phyloP scores from a whole-genome alignment of 2,113 vertebrate genomes.

The Chlorodrepanis virens region DNA sequence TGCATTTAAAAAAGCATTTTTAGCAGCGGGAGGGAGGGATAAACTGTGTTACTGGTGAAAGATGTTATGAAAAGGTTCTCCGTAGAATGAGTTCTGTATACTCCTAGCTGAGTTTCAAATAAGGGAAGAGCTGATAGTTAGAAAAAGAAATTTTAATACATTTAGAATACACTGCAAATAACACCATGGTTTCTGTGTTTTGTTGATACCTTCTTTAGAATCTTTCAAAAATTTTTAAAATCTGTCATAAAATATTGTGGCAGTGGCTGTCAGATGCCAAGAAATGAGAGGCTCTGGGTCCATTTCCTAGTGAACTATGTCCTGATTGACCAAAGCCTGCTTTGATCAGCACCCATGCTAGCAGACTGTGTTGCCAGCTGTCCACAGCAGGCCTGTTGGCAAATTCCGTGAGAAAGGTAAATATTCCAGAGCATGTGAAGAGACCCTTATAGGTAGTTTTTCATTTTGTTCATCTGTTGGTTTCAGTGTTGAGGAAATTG shows the following conservation, averaged over 20 bases:
- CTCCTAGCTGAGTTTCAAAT: neutral
- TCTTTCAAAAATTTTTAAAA: neutral
- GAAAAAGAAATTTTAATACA: neutral
- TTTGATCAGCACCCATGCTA: rapidly evolving
- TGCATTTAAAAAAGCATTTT: neutral
- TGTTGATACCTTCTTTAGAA: neutral
- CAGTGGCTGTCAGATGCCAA: neutral
- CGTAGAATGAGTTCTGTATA: neutral
- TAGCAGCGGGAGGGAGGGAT: neutral
- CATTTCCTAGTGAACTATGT: neutral
- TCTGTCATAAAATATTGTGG: neutral
- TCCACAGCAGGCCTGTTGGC: neutral
- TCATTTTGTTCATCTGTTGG: neutral
- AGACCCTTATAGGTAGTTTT: neutral
- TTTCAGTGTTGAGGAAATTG: neutral
- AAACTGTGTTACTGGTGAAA: neutral
- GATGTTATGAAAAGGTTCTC: neutral
- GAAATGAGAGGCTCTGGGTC: neutral
- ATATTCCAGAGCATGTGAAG: neutral
- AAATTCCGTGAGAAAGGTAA: neutral
- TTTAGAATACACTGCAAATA: neutral
- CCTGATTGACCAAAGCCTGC: neutral
- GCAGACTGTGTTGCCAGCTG: neutral
- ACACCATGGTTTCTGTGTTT: neutral
- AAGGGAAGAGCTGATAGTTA: neutral